Conservation (phyloP, 2,113 vertebrate genomes). For the Ctenomys sociabilis region DNA sequence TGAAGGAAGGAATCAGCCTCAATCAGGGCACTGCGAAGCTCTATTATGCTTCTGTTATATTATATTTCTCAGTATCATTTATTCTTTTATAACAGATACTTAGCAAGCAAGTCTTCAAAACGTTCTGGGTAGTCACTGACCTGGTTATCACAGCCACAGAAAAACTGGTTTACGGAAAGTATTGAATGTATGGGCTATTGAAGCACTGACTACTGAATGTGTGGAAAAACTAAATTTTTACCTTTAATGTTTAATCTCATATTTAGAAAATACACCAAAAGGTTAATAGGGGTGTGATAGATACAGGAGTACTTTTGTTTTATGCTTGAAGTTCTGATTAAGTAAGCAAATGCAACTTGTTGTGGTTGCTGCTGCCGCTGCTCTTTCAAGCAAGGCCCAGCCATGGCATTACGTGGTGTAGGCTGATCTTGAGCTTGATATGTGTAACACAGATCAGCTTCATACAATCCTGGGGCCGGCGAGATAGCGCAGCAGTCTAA, state of each 20-base stretch:
- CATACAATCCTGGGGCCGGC: background rate
- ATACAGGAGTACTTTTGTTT: slow-evolving; percentile 20
- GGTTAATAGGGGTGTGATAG: background rate
- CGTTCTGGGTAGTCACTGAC: background rate
- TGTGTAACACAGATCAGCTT: background rate
- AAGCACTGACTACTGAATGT: background rate
- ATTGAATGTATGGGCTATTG: background rate
- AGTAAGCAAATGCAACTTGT: background rate
- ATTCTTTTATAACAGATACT: slow-evolving; percentile 16
- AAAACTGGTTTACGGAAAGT: background rate
- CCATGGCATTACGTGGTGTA: background rate
- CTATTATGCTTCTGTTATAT: too few species aligned
- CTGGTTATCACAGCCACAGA: background rate
- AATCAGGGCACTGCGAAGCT: background rate
- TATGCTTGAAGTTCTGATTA: background rate
- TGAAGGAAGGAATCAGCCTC: background rate
- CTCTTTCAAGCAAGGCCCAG: background rate
- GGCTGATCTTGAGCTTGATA: background rate
- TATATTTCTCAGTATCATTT: background rate
- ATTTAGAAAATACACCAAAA: slow-evolving; percentile 12
- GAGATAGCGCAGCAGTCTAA: too few species aligned
- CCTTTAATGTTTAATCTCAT: background rate
- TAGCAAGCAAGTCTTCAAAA: background rate
- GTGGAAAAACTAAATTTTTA: background rate
- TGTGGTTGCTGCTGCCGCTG: background rate